Base-by-base conservation (phyloP, 2,113 vertebrate genomes). In the Pampusana beccarii region DNA sequence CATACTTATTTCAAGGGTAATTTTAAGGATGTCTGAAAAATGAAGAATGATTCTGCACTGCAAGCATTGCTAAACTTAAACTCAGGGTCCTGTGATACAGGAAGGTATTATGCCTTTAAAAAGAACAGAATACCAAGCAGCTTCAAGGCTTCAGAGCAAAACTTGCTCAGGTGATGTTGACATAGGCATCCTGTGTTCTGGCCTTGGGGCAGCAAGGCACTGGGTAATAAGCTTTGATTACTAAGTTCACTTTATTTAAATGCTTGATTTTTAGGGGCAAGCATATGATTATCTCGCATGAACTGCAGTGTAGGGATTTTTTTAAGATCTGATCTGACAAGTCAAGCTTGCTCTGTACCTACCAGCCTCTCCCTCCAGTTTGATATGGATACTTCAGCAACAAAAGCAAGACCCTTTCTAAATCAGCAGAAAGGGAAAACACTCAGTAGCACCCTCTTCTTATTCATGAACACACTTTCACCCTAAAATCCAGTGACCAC, bases 241-340 rank as follows among this genome's bases (percentile, higher is more conserved):
- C 71, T 88, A 82, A 80, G n/a, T 90, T 88, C 13, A 31, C 21
- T 94, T 88, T 46, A 93, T 95, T 95, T 80, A 94, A 94, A 96
- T 90, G 51, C 72, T 58, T 83, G 50, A 88, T 73, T 94, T 93
- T 92, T 93, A 74, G 29, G 31, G 79, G 29, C 79, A 97, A 94
- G 34, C 56, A 51, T 78, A 69, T 94, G 87, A 95, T 95, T 94
- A 94, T 90, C 91, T 86, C 4, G 1, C 56, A 86, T 36, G 38
- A 90, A 93, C 33, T 89, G 20, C 14, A 82, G n/a, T 33, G 67
- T 73, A 16, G 16, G 29, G 46, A 40, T 44, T 70, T 60, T 53
- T 70, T 38, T 36, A 86, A 84, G 20, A 91, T 67, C 85, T 50
- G 60, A 87, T 75, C 72, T n/a, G 80, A 86, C 93, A 73, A 58